Conservation (phyloP, 2,888 invertebrate species). For the Melangyna quadrimaculata region DNA sequence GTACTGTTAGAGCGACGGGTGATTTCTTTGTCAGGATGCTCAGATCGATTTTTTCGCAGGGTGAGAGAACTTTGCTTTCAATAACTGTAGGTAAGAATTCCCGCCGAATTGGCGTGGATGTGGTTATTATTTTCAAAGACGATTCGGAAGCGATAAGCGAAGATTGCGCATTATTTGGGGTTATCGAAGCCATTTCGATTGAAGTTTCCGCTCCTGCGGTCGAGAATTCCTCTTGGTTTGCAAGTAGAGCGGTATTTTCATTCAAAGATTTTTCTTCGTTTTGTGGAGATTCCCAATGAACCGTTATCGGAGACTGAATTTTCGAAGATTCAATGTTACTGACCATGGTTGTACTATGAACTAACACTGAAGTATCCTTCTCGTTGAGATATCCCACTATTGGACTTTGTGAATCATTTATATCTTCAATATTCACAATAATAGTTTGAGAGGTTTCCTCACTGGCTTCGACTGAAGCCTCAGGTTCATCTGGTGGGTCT, state of each 20-base stretch:
- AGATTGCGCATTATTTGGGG: not conserved
- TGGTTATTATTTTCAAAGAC: not conserved
- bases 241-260: not conserved
- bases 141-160: not conserved
- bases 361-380: not conserved
- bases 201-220: not conserved
- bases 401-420: not conserved
- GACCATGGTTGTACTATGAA: not conserved
- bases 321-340: not conserved
- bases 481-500: not conserved
- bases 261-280: not conserved
- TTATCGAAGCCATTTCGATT: not conserved
- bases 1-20: not conserved
- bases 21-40: constrained; percentile 71
- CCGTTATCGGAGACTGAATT: not conserved
- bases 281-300: not conserved
- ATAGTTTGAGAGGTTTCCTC: not conserved
- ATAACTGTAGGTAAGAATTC: constrained; percentile 74
- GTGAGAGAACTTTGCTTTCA: constrained; percentile 78
- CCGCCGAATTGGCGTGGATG: not conserved
- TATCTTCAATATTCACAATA: not conserved
- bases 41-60: constrained; percentile 78
- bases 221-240: not conserved
- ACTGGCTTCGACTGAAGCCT: too few relatives aligned
- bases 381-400: not conserved